Conservation (phyloP, 2,888 invertebrate genomes). For the Andrena flavipes region DNA sequence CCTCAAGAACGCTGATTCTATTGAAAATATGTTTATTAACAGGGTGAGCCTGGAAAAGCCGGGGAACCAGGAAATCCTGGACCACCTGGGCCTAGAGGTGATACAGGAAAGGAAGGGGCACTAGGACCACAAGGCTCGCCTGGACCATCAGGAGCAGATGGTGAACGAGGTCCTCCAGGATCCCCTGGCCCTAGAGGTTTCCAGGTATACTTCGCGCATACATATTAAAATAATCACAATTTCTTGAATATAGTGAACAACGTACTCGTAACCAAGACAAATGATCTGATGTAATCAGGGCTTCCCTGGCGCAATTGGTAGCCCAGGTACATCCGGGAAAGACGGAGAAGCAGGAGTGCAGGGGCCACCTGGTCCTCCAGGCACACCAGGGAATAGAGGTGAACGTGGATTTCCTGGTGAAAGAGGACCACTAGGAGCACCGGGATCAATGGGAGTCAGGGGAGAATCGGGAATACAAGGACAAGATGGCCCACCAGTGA, state of each 20-base stretch:
- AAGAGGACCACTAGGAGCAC: conserved; percentile 89
- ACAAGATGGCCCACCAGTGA: conserved; percentile 89
- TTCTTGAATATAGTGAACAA: not conserved
- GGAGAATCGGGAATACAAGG: conserved; percentile 90
- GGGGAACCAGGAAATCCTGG: conserved; percentile 92
- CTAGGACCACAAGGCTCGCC: conserved; percentile 90
- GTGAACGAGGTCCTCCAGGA: conserved; percentile 92
- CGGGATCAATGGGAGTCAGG: conserved; percentile 88
- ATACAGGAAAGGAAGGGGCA: conserved; percentile 85
- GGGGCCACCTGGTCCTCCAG: conserved; percentile 87
- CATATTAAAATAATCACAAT: not conserved
- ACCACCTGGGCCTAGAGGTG: conserved; percentile 83
- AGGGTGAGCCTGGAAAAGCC: conserved; percentile 93
- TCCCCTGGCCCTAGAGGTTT: conserved; percentile 92
- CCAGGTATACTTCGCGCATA: conserved; percentile 86
- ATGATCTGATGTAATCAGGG: conserved; percentile 85
- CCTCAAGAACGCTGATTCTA: not conserved
- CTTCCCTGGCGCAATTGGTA: conserved; percentile 90
- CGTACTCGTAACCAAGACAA: conserved; percentile 6
- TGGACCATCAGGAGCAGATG: conserved; percentile 89
- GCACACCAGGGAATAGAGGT: conserved; percentile 87
- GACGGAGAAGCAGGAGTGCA: conserved; percentile 91
- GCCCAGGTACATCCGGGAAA: conserved; percentile 91
- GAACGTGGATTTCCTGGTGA: conserved; percentile 91
- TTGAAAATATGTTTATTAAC: conserved; percentile 28